phyloP scores from a whole-genome alignment of 2,888 invertebrate genomes.

The Troglohyphantes excavatus region DNA sequence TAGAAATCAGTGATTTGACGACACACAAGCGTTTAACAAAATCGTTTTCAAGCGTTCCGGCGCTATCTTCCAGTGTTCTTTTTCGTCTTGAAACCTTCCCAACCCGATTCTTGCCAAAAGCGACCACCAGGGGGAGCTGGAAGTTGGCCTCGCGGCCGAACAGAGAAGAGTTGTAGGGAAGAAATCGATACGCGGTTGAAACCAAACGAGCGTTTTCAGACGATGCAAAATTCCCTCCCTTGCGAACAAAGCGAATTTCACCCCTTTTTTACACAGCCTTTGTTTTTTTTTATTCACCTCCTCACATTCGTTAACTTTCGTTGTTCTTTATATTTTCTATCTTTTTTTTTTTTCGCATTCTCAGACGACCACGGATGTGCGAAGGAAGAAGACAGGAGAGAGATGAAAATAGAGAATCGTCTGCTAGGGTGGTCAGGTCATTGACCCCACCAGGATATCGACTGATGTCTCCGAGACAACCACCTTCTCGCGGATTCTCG shows the following conservation, averaged over 20 bases:
- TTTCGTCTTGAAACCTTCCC: no score
- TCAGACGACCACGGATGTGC: neutral
- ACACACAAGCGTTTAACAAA: no score
- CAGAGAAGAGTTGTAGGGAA: neutral
- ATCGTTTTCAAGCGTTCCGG: no score
- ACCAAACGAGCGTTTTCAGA: neutral
- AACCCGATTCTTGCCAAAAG: neutral
- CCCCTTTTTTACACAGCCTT: neutral
- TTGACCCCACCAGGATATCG: slow-evolving; percentile 71
- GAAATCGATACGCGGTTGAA: slow-evolving; percentile 40
- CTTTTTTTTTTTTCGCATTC: neutral
- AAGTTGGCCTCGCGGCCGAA: neutral
- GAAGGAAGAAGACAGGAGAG: no score
- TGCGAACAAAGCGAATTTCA: slow-evolving; percentile 39
- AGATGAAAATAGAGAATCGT: slow-evolving; percentile 52
- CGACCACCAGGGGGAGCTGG: neutral
- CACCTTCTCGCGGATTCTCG: slow-evolving; percentile 33
- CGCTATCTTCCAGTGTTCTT: no score
- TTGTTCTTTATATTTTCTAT: neutral
- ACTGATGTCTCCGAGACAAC: slow-evolving; percentile 41
- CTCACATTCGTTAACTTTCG: neutral
- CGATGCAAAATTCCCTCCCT: slow-evolving; percentile 27
- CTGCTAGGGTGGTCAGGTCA: slow-evolving; percentile 65
- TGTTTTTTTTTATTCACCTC: slow-evolving; percentile 21
- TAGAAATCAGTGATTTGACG: no score